These are phyloP conservation scores for Neocloeon triangulifer DNA, from an alignment of 1,140 invertebrate genomes.

Conservation along the genomic window DNA sequence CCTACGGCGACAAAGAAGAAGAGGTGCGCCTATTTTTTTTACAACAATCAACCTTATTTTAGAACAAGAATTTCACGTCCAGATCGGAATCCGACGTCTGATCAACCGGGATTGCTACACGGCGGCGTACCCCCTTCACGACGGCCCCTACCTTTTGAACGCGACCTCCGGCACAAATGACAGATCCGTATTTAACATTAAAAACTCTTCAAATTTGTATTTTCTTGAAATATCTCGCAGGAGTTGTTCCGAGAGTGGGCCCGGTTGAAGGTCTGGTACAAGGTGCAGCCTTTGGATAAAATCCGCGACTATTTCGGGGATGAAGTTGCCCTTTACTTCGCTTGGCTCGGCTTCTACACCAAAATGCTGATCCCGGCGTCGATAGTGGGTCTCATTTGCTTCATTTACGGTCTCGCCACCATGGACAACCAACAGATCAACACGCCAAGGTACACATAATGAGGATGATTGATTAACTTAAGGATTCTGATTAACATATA, in stretches of 20 bases:
- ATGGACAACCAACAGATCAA: conserved; percentile 62
- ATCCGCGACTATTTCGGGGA: conserved; percentile 84
- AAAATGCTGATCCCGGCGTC: conserved; percentile 72
- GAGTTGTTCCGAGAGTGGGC: conserved; percentile 80
- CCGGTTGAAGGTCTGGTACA: conserved; percentile 61
- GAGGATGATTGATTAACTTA: conserved; percentile 1
- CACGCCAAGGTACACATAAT: conserved; percentile 40
- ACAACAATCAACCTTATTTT: neutral
- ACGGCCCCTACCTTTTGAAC: conserved; percentile 55
- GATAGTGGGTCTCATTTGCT: conserved; percentile 65
- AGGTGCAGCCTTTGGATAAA: conserved; percentile 74
- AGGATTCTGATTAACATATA: conserved; percentile 1
- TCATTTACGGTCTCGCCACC: conserved; percentile 60
- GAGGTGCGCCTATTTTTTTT: neutral
- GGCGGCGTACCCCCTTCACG: conserved; percentile 79
- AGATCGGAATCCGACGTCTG: conserved; percentile 63
- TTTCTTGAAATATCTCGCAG: no score
- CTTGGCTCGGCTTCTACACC: conserved; percentile 97
- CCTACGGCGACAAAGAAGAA: conserved; percentile 44
- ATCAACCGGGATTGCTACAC: conserved; percentile 66
- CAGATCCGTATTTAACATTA: no score
- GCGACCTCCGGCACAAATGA: conserved; percentile 39
- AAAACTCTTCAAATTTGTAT: no score
- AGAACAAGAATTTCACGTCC: conserved; percentile 7
- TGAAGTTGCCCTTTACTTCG: conserved; percentile 91